Evolutionary conservation across 2,113 vertebrate species (phyloP), one percentile per base, ranked within the genome.

Genomic region (Globicephala melas): DNA sequence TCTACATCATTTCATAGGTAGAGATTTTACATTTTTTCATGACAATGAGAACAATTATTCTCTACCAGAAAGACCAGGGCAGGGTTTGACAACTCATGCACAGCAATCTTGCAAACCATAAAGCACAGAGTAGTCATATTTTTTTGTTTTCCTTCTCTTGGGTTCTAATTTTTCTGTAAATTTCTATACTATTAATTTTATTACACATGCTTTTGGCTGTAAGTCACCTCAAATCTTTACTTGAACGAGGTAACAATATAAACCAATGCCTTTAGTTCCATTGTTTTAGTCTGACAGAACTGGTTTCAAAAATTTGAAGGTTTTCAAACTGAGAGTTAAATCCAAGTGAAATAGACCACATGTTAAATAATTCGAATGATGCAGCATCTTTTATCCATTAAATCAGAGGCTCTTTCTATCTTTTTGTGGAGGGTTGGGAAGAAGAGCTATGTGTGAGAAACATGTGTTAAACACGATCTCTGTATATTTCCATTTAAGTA

Each of bases 251-350:
- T 73, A 68, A 70, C 77, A 67, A 21, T 86, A 58, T 79, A 93
- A 91, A 88, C 2, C 31, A 82, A 10, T 38, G 1, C 33, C 41
- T 83, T 95, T 79, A 89, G 90, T 71, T 74, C 44, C 12, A n/a
- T 60, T 94, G 47, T 80, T 96, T 96, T 41, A 87, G 79, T 70
- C 62, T 76, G 41, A 36, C 53, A 91, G 20, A 4, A n/a, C 63
- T 81, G 63, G 3, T 47, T 91, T 67, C 21, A 82, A 85, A 95
- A 76, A 85, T 92, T 26, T 15, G 20, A 73, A 93, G 62, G 8
- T 2, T 92, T 92, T 94, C 70, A 80, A 60, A 18, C 44, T 81
- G 50, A 58, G 93, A 88, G n/a, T 74, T 95, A 94, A 91, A 97
- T 80, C 20, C 12, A 74, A 93, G 21, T n/a, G 63, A 95, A 86